Conservation (phyloP, 2,113 vertebrate genomes). For the Athene cunicularia region DNA sequence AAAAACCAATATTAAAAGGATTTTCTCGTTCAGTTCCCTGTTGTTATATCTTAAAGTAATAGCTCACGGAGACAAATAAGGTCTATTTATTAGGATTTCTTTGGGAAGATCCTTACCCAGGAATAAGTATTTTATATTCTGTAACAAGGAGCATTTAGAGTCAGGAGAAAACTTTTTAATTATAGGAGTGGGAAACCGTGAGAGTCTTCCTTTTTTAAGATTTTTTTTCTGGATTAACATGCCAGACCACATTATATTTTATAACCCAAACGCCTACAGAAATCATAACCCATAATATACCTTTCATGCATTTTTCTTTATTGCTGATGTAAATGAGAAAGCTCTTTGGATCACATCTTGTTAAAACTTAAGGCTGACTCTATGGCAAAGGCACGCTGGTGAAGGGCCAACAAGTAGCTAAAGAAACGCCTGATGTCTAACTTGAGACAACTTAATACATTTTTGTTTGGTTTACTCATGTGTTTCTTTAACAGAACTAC, state of each 20-base stretch:
- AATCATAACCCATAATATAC: neutral
- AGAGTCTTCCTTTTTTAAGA: neutral
- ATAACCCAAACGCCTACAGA: neutral
- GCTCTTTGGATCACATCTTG: neutral
- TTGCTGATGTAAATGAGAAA: neutral
- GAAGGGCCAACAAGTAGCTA: constrained; percentile 20
- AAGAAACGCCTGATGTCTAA: neutral
- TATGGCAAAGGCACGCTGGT: neutral
- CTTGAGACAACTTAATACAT: neutral
- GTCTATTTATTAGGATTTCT: neutral
- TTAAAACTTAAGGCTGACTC: neutral
- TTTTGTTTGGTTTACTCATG: neutral
- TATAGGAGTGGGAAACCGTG: accelerated
- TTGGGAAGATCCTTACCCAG: neutral
- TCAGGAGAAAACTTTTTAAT: neutral
- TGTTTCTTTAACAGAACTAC: neutral
- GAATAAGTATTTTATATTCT: neutral
- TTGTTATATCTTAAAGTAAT: neutral
- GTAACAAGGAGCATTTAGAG: neutral
- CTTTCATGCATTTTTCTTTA: neutral
- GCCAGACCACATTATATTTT: neutral
- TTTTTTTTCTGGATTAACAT: neutral
- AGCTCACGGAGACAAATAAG: neutral
- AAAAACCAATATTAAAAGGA: neutral
- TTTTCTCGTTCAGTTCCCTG: neutral